Evolutionary conservation across 2,113 vertebrate species (phyloP).

Genomic region (Ifrita kowaldi): DNA sequence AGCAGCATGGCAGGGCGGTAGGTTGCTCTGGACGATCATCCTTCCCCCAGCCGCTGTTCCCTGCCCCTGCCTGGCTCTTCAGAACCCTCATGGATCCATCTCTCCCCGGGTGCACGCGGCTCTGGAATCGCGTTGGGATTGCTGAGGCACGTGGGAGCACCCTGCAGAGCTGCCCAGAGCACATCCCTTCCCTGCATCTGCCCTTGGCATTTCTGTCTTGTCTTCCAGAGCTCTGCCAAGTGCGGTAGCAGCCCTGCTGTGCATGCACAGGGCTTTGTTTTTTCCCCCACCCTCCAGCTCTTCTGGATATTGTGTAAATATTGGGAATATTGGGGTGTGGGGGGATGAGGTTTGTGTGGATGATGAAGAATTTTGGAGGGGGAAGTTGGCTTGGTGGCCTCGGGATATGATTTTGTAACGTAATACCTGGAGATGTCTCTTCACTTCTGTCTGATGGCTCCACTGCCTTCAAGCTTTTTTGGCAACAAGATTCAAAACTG

Average conservation of each 20-base stretch:
- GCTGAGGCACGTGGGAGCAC: neutral
- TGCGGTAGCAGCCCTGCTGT: neutral
- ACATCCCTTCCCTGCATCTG: neutral
- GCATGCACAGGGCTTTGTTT: neutral
- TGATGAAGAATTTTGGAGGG: neutral
- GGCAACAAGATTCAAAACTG: neutral
- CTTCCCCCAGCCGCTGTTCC: neutral
- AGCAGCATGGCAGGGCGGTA: neutral
- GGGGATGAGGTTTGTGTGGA: neutral
- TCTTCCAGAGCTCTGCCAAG: neutral
- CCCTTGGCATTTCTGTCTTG: neutral
- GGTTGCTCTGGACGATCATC: neutral
- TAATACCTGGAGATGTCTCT: neutral
- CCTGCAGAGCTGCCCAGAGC: neutral
- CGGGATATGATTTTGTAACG: neutral
- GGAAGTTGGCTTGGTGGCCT: neutral
- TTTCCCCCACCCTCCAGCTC: neutral
- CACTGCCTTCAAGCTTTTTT: neutral
- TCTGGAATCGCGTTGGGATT: fast-evolving
- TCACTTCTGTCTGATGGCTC: neutral
- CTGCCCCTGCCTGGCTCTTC: neutral
- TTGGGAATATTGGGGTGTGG: neutral
- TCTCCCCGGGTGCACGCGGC: neutral
- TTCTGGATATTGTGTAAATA: neutral
- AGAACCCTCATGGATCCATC: neutral